A percentile compares a stretch with the other conserved stretches of the same genome.
phyloP scores from a whole-genome alignment of 2,888 invertebrate genomes.

The Syritta pipiens region DNA sequence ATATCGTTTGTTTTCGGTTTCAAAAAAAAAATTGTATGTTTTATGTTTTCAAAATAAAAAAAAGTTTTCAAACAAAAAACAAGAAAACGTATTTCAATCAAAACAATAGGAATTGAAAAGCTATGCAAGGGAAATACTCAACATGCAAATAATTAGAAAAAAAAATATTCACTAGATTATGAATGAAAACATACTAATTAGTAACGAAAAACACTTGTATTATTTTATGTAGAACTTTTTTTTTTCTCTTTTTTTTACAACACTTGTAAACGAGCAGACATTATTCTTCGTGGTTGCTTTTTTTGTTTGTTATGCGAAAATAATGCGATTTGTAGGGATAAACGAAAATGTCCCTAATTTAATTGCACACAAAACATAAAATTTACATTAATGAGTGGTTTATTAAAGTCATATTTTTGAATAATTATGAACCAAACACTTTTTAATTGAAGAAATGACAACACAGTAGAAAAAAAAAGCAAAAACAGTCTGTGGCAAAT shows the following conservation, averaged over 20 bases:
- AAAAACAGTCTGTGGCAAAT: slow-evolving; percentile 66
- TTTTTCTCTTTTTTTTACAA: slow-evolving; percentile 25
- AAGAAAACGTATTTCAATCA: too few relatives aligned
- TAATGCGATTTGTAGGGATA: neutral
- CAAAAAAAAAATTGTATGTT: slow-evolving; percentile 5
- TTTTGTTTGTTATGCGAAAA: neutral
- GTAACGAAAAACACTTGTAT: slow-evolving; percentile 36
- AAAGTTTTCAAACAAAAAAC: too few relatives aligned
- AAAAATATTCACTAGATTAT: slow-evolving; percentile 12
- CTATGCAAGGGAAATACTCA: too few relatives aligned
- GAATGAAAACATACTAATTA: slow-evolving; percentile 13
- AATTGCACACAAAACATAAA: slow-evolving; percentile 10
- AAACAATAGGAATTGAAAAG: neutral
- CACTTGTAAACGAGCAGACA: slow-evolving; percentile 18
- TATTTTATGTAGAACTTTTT: too few relatives aligned
- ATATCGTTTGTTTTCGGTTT: slow-evolving; percentile 24
- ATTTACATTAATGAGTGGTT: slow-evolving; percentile 30
- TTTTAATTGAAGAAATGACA: slow-evolving; percentile 68
- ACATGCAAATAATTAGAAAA: slow-evolving; percentile 14
- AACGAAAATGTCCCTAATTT: neutral
- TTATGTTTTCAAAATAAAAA: too few relatives aligned
- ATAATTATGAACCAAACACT: slow-evolving; percentile 54
- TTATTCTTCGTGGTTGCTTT: neutral
- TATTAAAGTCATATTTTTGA: slow-evolving; percentile 32
- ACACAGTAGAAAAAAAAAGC: slow-evolving; percentile 62